These are phyloP conservation scores for Rhagonycha lutea DNA, from an alignment of 2,888 invertebrate species.

Conservation along the genomic window DNA sequence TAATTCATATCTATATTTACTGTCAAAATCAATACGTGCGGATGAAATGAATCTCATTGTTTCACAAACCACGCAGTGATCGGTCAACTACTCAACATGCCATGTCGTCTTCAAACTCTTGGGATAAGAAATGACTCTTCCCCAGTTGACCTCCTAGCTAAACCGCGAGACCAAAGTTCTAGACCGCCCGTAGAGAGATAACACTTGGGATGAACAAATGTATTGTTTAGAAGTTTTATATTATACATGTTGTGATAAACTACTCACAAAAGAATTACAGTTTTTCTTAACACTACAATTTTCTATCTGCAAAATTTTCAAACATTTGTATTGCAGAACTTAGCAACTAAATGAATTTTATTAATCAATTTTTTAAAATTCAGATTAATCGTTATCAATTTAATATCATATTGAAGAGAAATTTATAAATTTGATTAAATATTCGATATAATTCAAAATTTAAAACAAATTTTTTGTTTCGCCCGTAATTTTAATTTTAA, in stretches of 20 bases:
- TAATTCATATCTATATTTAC: constrained; percentile 14
- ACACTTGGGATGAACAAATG: constrained; percentile 23
- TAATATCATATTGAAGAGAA: too few species aligned
- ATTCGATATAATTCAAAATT: neutral
- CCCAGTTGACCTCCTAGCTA: constrained; percentile 28
- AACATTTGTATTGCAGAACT: too few species aligned
- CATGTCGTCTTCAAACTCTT: constrained; percentile 35
- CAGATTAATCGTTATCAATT: too few species aligned
- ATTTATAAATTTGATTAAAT: neutral
- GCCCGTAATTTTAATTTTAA: neutral
- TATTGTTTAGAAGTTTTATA: neutral
- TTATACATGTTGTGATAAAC: neutral
- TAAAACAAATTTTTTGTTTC: neutral
- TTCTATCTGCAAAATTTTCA: too few species aligned
- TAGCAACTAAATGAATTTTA: too few species aligned
- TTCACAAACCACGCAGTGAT: constrained; percentile 30
- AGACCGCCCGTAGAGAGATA: constrained; percentile 25
- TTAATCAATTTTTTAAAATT: too few species aligned
- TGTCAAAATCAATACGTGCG: constrained; percentile 35
- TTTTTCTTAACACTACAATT: neutral
- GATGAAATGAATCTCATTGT: constrained; percentile 37
- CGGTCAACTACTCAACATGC: constrained; percentile 37
- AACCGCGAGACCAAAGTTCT: constrained; percentile 32
- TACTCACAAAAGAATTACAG: neutral
- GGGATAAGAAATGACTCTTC: constrained; percentile 32